A percentile compares a stretch with the other conserved stretches of the same genome.
Evolutionary conservation across 2,113 vertebrate species (phyloP).

Genomic region (Neotoma lepida): DNA sequence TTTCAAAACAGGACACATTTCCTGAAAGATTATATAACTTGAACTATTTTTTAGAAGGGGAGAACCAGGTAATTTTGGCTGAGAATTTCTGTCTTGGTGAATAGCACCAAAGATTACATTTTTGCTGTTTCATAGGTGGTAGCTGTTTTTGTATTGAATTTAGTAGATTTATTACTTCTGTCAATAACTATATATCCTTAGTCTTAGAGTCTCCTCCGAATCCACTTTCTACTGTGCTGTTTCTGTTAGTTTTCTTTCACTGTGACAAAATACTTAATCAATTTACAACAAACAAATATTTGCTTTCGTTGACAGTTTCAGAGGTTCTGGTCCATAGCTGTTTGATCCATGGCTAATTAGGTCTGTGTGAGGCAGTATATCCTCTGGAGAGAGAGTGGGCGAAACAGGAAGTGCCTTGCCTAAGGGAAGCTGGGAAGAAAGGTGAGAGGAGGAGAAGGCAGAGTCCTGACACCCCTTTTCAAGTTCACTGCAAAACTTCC

Average conservation of each 20-base stretch:
- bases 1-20: conserved; percentile 9
- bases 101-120: conserved; percentile 7
- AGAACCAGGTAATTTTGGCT: conserved; percentile 1
- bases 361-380: not conserved
- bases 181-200: not conserved
- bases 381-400: not conserved
- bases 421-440: not conserved
- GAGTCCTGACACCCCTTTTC: not conserved
- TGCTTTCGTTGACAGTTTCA: not conserved
- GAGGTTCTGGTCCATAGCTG: not conserved
- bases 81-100: conserved; percentile 48
- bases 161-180: conserved; percentile 26
- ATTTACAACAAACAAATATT: not conserved
- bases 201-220: conserved; percentile 41
- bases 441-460: not conserved
- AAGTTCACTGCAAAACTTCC: not conserved
- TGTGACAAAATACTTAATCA: not conserved
- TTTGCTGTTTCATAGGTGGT: not conserved
- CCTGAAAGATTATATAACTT: conserved; percentile 34
- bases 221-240: not conserved
- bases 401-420: not conserved
- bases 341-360: not conserved
- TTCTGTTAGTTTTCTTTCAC: not conserved
- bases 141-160: conserved; percentile 48
- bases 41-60: not conserved